Evolutionary conservation across 2,113 vertebrate species (phyloP), one percentile per base, ranked within the genome.

Genomic region (Poeciliopsis turrubarensis): DNA sequence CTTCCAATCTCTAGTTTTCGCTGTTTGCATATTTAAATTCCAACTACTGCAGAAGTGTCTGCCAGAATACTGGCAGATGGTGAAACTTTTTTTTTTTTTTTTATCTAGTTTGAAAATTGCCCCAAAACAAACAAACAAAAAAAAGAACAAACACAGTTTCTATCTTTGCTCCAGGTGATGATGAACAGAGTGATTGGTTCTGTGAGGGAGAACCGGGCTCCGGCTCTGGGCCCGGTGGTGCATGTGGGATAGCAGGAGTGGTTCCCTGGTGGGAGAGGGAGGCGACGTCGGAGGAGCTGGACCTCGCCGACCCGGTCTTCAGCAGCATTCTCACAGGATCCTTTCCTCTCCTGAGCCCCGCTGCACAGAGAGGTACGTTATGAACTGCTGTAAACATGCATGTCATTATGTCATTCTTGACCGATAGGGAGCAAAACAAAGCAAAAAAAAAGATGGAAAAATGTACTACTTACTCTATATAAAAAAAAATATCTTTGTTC

Each of bases 181-280:
- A 99, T 74, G 98, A 99, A 75, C 98, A 99, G 91, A 99, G 98
- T 14, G 98, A 99, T 88, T 99, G 98, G 98, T 98, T 99, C 90
- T 97, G 95, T 4, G 98, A 99, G 66, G 97, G 96, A 0, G 98
- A 99, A 66, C 90, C 95, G 0, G 96, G 96, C 1, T 75, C 87
- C 0, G 75, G 95, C 1, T 66, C 87, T 9, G 91, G 51, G 27
- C 88, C 96, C 0, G 97, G 96, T 0, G 98, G 98, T 62, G 97
- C 97, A 0, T 98, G 98, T 68, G 98, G 97, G 51, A 96, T 99
- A 65, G 95, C 97, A 0, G 97, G 97, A 0, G 94, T 98, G 64
- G 87, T 98, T 75, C 97, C 97, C 0, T 99, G 98, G 98, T 99
- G 97, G 97, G 97, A 99, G 62, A 95, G 96, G 81, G 97, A 98